Evolutionary conservation across 2,888 invertebrate species (phyloP).

Genomic region (Caenorhabditis doughertyi): DNA sequence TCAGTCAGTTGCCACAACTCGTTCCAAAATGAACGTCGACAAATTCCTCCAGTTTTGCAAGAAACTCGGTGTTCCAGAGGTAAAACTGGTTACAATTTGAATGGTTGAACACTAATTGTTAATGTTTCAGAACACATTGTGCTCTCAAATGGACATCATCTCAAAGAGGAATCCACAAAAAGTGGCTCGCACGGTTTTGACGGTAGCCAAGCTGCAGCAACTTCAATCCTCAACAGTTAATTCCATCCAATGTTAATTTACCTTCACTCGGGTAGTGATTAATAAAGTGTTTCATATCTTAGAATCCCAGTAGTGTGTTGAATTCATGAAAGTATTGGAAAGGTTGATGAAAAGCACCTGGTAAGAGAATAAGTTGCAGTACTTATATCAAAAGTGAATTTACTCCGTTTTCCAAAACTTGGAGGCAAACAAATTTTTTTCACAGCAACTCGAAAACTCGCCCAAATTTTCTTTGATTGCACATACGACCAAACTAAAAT

Average conservation of each 20-base stretch:
- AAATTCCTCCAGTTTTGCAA: slow-evolving; percentile 64
- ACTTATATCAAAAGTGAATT: no score
- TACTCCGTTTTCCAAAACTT: no score
- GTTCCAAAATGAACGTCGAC: slow-evolving; percentile 61
- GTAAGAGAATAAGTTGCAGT: no score
- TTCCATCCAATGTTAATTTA: slow-evolving; percentile 54
- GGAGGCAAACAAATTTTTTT: no score
- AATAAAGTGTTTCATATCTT: slow-evolving; percentile 60
- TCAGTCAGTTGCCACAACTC: slow-evolving; percentile 44
- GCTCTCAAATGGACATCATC: slow-evolving; percentile 67
- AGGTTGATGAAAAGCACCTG: not conserved
- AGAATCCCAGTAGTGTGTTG: slow-evolving; percentile 9
- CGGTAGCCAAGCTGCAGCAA: slow-evolving; percentile 57
- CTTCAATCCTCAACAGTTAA: slow-evolving; percentile 44
- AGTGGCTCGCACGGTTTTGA: slow-evolving; percentile 60
- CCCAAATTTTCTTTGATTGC: no score
- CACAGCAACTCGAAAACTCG: no score
- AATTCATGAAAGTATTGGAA: not conserved
- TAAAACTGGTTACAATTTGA: not conserved
- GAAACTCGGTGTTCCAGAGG: slow-evolving; percentile 62
- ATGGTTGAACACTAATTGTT: not conserved
- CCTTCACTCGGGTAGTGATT: slow-evolving; percentile 52
- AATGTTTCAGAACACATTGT: slow-evolving; percentile 64
- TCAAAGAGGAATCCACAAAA: slow-evolving; percentile 65
- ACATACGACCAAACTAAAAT: no score